Evolutionary conservation across 2,113 vertebrate genomes (phyloP).

Genomic region (Hippocampus abdominalis): DNA sequence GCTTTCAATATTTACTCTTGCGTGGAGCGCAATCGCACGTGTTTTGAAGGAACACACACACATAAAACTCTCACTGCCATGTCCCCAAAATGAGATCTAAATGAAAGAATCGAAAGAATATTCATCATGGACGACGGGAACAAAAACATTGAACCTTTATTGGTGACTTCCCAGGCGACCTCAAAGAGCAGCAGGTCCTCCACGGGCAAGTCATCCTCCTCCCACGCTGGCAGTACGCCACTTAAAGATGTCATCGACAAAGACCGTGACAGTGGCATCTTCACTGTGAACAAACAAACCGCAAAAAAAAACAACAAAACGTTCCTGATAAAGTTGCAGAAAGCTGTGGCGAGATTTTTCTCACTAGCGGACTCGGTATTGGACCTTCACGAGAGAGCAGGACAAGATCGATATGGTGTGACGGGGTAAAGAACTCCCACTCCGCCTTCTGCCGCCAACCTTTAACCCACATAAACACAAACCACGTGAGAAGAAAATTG

Average conservation of each 20-base stretch:
- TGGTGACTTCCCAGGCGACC: conserved; percentile 92
- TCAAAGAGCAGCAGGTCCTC: conserved; percentile 91
- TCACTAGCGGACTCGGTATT: conserved; percentile 15
- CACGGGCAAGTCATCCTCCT: conserved; percentile 82
- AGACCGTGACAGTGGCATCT: conserved; percentile 85
- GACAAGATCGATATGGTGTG: conserved; percentile 11
- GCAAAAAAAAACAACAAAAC: background rate
- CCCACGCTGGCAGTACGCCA: conserved; percentile 81
- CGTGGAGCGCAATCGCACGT: conserved; percentile 11
- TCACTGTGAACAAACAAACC: background rate
- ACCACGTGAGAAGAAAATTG: conserved; percentile 19
- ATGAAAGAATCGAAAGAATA: background rate
- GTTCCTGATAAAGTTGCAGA: background rate
- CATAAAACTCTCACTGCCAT: background rate
- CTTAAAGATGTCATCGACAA: conserved; percentile 89
- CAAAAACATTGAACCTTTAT: conserved; percentile 81
- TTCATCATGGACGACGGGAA: background rate
- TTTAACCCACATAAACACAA: conserved; percentile 5
- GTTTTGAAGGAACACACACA: too few species aligned
- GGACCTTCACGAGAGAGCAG: background rate
- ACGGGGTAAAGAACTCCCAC: conserved; percentile 8
- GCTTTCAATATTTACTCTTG: conserved; percentile 54
- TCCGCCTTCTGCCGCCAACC: conserved; percentile 16
- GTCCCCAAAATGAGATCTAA: background rate
- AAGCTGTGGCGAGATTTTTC: background rate